A percentile compares a stretch with the other conserved stretches of the same genome.
Conservation (phyloP, 2,888 invertebrate species). For the Tanypteryx hageni region DNA sequence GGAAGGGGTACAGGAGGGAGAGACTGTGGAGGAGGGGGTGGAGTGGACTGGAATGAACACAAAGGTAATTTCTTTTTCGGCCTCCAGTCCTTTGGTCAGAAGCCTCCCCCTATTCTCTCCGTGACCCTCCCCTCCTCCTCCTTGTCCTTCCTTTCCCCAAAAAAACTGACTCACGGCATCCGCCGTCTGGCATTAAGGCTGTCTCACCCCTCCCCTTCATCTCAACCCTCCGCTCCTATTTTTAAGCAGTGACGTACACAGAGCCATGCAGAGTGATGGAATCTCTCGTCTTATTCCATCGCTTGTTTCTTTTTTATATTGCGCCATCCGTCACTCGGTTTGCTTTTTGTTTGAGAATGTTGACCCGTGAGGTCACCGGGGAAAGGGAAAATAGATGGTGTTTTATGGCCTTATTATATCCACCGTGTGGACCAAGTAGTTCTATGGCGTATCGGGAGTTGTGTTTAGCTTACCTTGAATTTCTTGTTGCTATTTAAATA, state of each 20-base stretch:
- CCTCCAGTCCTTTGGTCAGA: not conserved
- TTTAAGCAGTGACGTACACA: constrained; percentile 9
- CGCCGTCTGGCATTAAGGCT: not conserved
- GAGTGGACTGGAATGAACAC: constrained; percentile 24
- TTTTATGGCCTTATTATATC: constrained; percentile 32
- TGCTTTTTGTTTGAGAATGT: constrained; percentile 14
- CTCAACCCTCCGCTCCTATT: constrained; percentile 1
- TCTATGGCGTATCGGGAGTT: not conserved
- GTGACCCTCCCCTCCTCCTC: not conserved
- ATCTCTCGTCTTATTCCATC: not conserved
- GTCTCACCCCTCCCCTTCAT: not conserved
- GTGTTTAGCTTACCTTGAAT: not conserved
- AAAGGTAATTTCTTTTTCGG: constrained; percentile 35
- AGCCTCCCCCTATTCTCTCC: not conserved
- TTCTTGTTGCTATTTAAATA: not conserved
- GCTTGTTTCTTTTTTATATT: not conserved
- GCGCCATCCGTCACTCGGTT: constrained; percentile 2
- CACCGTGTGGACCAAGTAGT: constrained; percentile 1
- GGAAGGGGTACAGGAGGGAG: not conserved
- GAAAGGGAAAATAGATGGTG: constrained; percentile 29
- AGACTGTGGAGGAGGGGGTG: not conserved
- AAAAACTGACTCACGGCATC: constrained; percentile 29
- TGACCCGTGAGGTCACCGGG: not conserved
- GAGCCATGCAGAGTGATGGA: not conserved
- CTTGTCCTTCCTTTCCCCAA: not conserved